Conservation (phyloP, 2,797 vertebrate genomes). For the Emys orbicularis region DNA sequence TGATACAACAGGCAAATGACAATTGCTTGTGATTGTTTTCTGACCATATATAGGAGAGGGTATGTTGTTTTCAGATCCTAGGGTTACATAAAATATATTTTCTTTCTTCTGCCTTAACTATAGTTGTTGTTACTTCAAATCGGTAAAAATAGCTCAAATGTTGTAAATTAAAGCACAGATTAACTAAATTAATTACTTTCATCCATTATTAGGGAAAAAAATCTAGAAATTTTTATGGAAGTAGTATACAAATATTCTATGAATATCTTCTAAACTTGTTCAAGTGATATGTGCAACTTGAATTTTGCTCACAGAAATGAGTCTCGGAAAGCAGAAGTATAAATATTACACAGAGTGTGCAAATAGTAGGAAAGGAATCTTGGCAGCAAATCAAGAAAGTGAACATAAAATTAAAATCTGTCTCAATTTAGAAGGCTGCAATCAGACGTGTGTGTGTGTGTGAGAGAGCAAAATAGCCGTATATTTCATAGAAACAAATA, state of each 20-base stretch:
- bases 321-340: accelerated
- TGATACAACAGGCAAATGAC: not conserved
- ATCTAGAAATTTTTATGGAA: not conserved
- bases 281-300: accelerated
- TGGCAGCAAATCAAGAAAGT: not conserved
- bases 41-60: not conserved
- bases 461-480: not conserved
- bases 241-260: not conserved
- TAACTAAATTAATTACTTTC: not conserved
- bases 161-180: not conserved
- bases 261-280: not conserved
- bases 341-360: not conserved
- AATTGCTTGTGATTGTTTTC: not conserved
- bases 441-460: not conserved
- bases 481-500: not conserved
- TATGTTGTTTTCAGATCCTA: not conserved
- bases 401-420: not conserved
- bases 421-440: not conserved
- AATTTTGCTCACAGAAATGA: not conserved
- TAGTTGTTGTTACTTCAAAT: not conserved
- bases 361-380: not conserved
- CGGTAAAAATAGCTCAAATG: not conserved
- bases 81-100: not conserved
- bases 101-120: not conserved
- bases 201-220: not conserved